Evolutionary conservation across 2,797 vertebrate species (phyloP).

Genomic region (Macroramphosus scolopax): DNA sequence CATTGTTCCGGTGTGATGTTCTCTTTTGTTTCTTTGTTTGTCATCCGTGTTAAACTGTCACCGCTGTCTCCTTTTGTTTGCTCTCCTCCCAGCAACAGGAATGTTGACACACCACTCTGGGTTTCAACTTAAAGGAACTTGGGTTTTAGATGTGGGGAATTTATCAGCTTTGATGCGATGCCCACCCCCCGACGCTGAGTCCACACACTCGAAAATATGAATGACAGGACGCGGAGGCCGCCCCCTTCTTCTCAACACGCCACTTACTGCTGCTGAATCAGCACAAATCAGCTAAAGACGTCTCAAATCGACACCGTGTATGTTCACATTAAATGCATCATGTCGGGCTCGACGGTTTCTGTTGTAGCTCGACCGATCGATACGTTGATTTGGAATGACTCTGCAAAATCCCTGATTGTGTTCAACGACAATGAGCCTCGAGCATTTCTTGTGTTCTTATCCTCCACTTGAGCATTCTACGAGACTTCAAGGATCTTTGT

Average conservation of each 20-base stretch:
- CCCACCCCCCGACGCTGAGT: conserved; percentile 34
- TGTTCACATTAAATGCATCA: too few species aligned
- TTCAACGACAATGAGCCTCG: not conserved
- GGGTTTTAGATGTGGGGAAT: conserved; percentile 50
- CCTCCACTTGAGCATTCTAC: too few species aligned
- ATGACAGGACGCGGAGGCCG: conserved; percentile 31
- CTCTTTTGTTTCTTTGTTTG: conserved; percentile 73
- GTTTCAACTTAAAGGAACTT: conserved; percentile 54
- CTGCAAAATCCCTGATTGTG: not conserved
- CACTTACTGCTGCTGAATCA: conserved; percentile 29
- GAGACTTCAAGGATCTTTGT: too few species aligned
- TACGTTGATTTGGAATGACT: not conserved
- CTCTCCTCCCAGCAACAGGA: conserved; percentile 44
- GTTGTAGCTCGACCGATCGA: too few species aligned
- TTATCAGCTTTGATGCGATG: conserved; percentile 55
- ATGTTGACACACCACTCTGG: conserved; percentile 51
- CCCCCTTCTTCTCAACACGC: conserved; percentile 18
- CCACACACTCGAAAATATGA: conserved; percentile 39
- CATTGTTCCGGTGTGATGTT: conserved; percentile 65
- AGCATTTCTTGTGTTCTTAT: too few species aligned
- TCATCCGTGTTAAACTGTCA: conserved; percentile 71
- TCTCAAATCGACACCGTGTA: too few species aligned
- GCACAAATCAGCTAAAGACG: conserved; percentile 15
- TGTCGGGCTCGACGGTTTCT: too few species aligned
- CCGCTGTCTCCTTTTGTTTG: conserved; percentile 65